These are phyloP conservation scores for Passer domesticus DNA, from an alignment of 2,113 vertebrate species.

Conservation along the genomic window DNA sequence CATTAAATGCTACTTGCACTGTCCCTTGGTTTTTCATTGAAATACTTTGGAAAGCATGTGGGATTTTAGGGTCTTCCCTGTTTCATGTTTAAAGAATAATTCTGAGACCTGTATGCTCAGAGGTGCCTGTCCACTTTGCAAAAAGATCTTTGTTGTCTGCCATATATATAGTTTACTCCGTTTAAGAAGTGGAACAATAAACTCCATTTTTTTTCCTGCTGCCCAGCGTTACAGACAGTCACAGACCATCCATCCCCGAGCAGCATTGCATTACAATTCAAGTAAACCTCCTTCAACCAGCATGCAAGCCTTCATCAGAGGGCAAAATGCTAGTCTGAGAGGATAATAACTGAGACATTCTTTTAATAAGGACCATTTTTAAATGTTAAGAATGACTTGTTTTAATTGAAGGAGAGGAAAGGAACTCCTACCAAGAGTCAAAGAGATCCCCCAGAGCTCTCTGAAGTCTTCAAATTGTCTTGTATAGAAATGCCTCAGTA, in stretches of 20 bases:
- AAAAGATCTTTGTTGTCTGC: not conserved
- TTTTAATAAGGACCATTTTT: constrained; percentile 42
- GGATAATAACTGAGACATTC: constrained; percentile 48
- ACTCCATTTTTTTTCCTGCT: not conserved
- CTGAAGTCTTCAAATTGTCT: not conserved
- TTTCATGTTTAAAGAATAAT: not conserved
- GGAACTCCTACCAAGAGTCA: constrained; percentile 36
- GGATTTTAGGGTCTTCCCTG: not conserved
- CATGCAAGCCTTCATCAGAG: constrained; percentile 36
- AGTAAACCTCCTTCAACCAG: constrained; percentile 23
- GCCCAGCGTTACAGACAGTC: not conserved
- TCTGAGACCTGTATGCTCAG: not conserved
- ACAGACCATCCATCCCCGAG: not conserved
- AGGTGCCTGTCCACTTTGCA: not conserved
- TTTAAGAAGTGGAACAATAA: not conserved
- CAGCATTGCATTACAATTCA: not conserved
- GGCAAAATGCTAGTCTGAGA: constrained; percentile 1
- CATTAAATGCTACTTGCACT: not conserved
- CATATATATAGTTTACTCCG: rapidly evolving
- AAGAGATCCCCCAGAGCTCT: constrained; percentile 7
- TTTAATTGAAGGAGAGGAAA: constrained; percentile 59
- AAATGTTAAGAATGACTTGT: constrained; percentile 48
- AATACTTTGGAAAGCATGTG: not conserved
- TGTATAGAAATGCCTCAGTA: not conserved
- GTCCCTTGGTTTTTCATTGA: not conserved